phyloP scores from a whole-genome alignment of 2,888 invertebrate species.

The Mesochorus sp. region DNA sequence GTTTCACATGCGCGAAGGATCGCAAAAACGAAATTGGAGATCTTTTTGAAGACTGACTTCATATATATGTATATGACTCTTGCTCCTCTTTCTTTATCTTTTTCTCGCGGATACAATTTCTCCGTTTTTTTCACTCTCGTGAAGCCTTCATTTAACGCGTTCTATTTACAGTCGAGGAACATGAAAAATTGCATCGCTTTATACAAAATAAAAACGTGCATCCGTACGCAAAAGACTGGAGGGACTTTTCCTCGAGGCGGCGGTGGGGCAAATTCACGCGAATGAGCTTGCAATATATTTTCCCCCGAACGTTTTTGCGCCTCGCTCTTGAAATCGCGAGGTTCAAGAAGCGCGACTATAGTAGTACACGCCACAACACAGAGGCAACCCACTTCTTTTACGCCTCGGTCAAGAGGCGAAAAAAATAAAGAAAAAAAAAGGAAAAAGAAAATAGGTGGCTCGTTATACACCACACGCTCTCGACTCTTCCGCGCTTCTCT shows the following conservation, averaged over 20 bases:
- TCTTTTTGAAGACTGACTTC: no score
- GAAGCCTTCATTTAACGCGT: neutral
- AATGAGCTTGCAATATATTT: constrained; percentile 41
- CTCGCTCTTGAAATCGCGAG: constrained; percentile 18
- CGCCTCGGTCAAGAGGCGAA: constrained; percentile 37
- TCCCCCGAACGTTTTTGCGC: constrained; percentile 23
- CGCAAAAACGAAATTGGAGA: no score
- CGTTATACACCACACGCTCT: constrained; percentile 49
- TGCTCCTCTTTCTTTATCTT: no score
- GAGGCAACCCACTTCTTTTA: constrained; percentile 46
- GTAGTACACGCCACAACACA: neutral
- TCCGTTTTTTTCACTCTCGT: neutral
- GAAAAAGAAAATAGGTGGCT: constrained; percentile 36
- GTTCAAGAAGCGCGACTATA: constrained; percentile 12
- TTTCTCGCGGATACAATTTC: neutral
- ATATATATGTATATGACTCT: no score
- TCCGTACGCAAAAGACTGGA: neutral
- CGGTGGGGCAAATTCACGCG: neutral
- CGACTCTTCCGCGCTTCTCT: constrained; percentile 38
- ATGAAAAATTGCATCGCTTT: neutral
- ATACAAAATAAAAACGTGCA: neutral
- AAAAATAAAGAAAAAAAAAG: neutral
- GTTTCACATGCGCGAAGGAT: no score
- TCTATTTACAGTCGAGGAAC: neutral
- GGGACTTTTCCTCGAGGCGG: neutral